Base-by-base conservation (phyloP, 2,113 vertebrate species). In the Lichenostomus cassidix region DNA sequence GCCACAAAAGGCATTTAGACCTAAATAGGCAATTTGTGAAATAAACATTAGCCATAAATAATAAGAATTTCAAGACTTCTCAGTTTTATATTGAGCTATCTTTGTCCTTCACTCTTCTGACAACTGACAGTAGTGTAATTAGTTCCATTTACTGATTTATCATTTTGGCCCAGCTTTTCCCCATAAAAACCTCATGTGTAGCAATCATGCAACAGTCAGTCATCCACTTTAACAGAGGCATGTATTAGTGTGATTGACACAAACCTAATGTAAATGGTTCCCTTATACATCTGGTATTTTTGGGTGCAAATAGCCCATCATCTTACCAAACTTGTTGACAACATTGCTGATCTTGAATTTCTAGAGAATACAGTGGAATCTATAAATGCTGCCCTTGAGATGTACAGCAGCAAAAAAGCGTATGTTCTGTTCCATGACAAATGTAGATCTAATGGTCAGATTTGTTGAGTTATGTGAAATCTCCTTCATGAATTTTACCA, bases 321-420 rank as follows among this genome's bases (percentile, higher is more conserved):
- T 95, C 97, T 98, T 77, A 97, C 96, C 77, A 98, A 99, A 88
- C 87, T 98, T 92, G 98, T 98, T 80, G 97, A 98, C 96, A 99
- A 97, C 76, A 86, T 98, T 64, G 94, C 97, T 39, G 97, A 98
- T 96, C 96, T 98, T 65, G 96, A 98, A 87, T 99, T 99, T 96
- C 92, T 94, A 75, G 93, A 98, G 22, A 82, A 89, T 11, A 69
- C 92, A 53, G 42, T 81, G 56, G 92, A 95, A 47, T 93, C 90
- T 33, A 70, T 84, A 35, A 97, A 97, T 91, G 50, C 62, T 81
- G 97, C 97, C 19, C 39, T 97, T 46, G 98, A 98, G 21, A 99
- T 98, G 98, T 98, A 97, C 94, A 98, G 98, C 95, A 98, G 97
- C 98, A 98, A 98, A 91, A 97, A 96, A 88, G 98, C 98, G 31